Evolutionary conservation across 2,113 vertebrate species (phyloP), one percentile per base, ranked within the genome.

Genomic region (Daubentonia madagascariensis): DNA sequence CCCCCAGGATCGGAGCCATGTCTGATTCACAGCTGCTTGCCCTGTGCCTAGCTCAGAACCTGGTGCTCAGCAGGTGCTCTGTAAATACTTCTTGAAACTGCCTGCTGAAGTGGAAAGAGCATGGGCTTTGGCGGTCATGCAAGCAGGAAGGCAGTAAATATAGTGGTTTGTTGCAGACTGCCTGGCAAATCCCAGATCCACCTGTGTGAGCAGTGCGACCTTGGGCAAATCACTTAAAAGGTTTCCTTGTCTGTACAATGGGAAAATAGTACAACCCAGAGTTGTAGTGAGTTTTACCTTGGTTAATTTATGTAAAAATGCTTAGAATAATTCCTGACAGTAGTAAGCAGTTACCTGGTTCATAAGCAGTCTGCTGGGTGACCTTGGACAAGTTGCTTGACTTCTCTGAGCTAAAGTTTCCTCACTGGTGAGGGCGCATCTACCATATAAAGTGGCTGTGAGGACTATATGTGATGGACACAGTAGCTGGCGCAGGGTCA

Each of bases 331-430:
- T 45, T 83, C 67, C 63, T 50, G 73, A 32, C 79, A 45, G 22
- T 20, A 32, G 28, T 63, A 18, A 65, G 43, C 85, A 57, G 5
- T 57, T 11, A 80, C 20, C 89, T 73, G 32, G 83, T 57, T 97
- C 79, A 73, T 89, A 68, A 32, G 22, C 48, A 57, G 54, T 80
- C 35, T 81, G 50, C 91, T 73, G 89, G 61, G 92, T 75, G 86
- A 57, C 80, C 75, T 67, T 40, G 68, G 76, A 73, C 22, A 72
- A 68, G 35, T 8, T 28, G 59, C 28, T n/a, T 18, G 45, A 70
- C 68, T 70, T 97, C 87, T 89, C 75, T 80, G 93, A 79, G 65
- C 45, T 40, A 14, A 37, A 57, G 17, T 65, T 23, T 89, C 50
- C 72, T 91, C 40, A 65, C 6, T 5, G 61, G 75, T 35, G n/a